A percentile compares a stretch with the other conserved stretches of the same genome.
These are phyloP conservation scores for Eustalomyia histrio DNA, from an alignment of 2,888 invertebrate genomes.

Conservation along the genomic window DNA sequence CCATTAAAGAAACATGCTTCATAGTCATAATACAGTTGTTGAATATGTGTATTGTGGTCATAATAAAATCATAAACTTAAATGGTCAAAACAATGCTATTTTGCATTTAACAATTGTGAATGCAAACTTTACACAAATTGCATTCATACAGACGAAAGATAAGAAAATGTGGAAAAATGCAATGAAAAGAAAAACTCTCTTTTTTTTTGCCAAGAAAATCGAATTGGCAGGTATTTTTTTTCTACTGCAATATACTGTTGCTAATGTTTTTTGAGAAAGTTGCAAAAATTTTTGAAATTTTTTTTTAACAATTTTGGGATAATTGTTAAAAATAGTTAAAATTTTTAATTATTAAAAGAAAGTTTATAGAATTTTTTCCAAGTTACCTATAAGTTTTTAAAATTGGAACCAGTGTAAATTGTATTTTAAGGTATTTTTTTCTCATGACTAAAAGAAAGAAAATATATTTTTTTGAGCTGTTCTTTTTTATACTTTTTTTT, in stretches of 20 bases:
- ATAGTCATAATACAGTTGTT: not conserved
- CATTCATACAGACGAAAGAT: not conserved
- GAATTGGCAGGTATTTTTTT: not conserved
- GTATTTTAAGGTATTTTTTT: too few species aligned
- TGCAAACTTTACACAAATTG: slow-evolving; percentile 1
- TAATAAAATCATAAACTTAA: slow-evolving; percentile 41
- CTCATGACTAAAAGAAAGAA: not conserved
- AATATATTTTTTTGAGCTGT: not conserved
- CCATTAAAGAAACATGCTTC: not conserved
- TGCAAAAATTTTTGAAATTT: too few species aligned
- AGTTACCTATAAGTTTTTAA: too few species aligned
- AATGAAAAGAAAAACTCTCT: not conserved
- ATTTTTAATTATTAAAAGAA: too few species aligned
- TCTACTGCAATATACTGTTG: too few species aligned
- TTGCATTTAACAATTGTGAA: slow-evolving; percentile 9
- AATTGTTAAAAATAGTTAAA: too few species aligned
- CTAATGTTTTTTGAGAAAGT: too few species aligned
- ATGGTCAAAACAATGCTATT: slow-evolving; percentile 1
- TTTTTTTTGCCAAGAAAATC: not conserved
- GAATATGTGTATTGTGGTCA: slow-evolving; percentile 28
- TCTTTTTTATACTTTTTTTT: slow-evolving; percentile 8
- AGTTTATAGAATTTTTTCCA: too few species aligned
- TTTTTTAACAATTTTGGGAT: too few species aligned
- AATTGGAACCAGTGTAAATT: too few species aligned
- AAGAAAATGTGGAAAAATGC: not conserved